A percentile compares a stretch with the other conserved stretches of the same genome.
Conservation (phyloP, 1,140 invertebrate species). For the Heliconius melpomene region DNA sequence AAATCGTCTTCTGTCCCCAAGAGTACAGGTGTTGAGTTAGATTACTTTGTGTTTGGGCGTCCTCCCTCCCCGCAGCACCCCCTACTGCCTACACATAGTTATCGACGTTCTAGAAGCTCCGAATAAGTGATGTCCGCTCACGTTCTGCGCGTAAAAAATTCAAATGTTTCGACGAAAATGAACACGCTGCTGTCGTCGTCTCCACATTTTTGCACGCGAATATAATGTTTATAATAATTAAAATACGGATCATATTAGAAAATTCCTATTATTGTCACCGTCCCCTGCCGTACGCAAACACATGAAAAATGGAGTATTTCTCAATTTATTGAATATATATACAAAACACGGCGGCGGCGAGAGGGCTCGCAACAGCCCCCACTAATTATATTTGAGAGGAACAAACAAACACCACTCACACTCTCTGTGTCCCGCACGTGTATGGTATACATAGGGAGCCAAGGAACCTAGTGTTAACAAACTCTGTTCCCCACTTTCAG, state of each 20-base stretch:
- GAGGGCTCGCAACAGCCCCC: too few species aligned
- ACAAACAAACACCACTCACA: too few species aligned
- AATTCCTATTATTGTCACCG: not conserved
- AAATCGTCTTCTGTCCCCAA: too few species aligned
- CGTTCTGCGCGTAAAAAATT: constrained; percentile 34
- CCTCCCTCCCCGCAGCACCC: too few species aligned
- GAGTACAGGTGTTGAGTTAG: too few species aligned
- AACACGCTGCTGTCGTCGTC: not conserved
- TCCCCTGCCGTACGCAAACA: constrained; percentile 23
- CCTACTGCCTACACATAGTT: not conserved
- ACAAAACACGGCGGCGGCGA: too few species aligned
- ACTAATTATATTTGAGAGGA: too few species aligned
- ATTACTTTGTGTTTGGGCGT: too few species aligned
- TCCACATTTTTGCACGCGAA: not conserved
- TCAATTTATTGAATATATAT: constrained; percentile 23
- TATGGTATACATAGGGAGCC: too few species aligned
- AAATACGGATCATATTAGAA: not conserved
- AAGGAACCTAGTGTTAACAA: too few species aligned
- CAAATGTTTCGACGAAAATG: constrained; percentile 22
- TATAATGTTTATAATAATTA: not conserved
- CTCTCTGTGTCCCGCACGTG: too few species aligned
- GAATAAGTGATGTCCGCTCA: constrained; percentile 30
- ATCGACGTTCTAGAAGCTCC: constrained; percentile 6
- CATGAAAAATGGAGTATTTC: constrained; percentile 27
- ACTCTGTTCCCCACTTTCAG: too few species aligned